These are phyloP conservation scores for Chlorodrepanis virens DNA, from an alignment of 2,113 vertebrate genomes.

Conservation along the genomic window DNA sequence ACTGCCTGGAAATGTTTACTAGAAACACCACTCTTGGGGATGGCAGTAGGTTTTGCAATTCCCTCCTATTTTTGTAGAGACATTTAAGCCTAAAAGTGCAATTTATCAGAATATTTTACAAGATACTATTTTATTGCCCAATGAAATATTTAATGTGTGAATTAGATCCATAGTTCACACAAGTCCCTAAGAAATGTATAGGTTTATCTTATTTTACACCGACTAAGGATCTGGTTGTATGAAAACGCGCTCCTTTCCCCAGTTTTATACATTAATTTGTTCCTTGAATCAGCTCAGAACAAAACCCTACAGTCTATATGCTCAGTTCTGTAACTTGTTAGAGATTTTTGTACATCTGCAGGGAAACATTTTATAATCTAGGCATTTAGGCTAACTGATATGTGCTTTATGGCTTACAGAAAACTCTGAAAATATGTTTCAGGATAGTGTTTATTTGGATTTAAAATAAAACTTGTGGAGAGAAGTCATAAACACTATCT, in stretches of 20 bases:
- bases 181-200: not conserved
- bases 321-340: not conserved
- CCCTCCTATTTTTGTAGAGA: not conserved
- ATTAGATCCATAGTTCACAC: not conserved
- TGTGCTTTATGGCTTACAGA: not conserved
- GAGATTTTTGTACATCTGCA: not conserved
- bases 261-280: not conserved
- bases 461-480: not conserved
- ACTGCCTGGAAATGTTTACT: not conserved
- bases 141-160: not conserved
- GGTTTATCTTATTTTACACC: not conserved
- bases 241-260: not conserved
- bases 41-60: not conserved
- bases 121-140: not conserved
- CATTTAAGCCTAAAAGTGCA: not conserved
- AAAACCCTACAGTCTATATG: not conserved
- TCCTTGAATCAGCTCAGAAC: not conserved
- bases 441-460: not conserved
- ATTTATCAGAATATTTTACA: not conserved
- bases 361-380: not conserved
- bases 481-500: not conserved
- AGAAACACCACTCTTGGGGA: not conserved
- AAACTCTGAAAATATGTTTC: not conserved
- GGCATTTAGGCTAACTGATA: not conserved
- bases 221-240: not conserved